These are phyloP conservation scores for Archilochus colubris DNA, from an alignment of 2,113 vertebrate species.

Conservation along the genomic window DNA sequence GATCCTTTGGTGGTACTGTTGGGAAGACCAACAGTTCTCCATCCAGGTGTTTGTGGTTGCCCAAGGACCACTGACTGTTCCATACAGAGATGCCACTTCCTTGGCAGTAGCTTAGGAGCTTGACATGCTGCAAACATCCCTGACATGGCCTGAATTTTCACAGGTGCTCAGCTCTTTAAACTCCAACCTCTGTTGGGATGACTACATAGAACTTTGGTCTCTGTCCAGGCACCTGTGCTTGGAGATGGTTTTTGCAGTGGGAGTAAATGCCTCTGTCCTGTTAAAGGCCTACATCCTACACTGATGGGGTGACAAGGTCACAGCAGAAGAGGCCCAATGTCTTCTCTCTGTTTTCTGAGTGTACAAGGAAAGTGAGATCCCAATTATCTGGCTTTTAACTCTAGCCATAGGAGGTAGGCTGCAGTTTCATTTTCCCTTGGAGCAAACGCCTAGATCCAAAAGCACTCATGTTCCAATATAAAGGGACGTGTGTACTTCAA, in stretches of 20 bases:
- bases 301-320: neutral
- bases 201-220: neutral
- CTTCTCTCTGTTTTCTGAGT: neutral
- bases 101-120: neutral
- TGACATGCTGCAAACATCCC: neutral
- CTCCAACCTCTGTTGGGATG: neutral
- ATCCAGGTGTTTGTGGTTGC: rapidly evolving
- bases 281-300: neutral
- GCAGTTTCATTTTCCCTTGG: neutral
- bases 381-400: neutral
- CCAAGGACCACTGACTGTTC: neutral
- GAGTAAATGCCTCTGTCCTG: neutral
- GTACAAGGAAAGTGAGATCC: neutral
- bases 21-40: neutral
- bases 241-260: neutral
- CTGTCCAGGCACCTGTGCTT: neutral
- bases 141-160: neutral
- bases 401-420: neutral
- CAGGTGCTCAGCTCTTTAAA: neutral
- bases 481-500: neutral
- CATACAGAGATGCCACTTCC: rapidly evolving
- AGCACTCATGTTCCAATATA: neutral
- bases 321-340: neutral
- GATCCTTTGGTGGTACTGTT: neutral
- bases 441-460: neutral